These are phyloP conservation scores for Ectemnius lituratus DNA, from an alignment of 2,888 invertebrate species.

Conservation along the genomic window DNA sequence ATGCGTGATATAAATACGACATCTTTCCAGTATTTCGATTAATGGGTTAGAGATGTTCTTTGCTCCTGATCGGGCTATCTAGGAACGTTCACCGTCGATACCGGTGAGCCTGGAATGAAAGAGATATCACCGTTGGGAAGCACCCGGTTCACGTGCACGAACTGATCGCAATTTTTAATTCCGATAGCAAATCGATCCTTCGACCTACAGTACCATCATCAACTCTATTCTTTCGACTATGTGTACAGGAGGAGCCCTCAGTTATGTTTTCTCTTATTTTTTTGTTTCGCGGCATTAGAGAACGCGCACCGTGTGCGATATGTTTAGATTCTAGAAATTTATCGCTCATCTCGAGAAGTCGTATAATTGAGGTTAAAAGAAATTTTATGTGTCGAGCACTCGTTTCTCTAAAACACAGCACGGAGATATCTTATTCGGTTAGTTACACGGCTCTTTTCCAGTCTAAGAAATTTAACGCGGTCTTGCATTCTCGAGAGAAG, in stretches of 20 bases:
- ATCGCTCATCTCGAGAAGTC: slow-evolving; percentile 40
- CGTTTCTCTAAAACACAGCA: slow-evolving; percentile 14
- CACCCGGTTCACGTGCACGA: not conserved
- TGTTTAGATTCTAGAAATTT: slow-evolving; percentile 71
- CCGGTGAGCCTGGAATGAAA: too few relatives aligned
- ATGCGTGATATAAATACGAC: too few relatives aligned
- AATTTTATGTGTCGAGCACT: slow-evolving; percentile 26
- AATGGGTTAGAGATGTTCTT: too few relatives aligned
- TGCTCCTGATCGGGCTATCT: too few relatives aligned
- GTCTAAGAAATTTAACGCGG: too few relatives aligned
- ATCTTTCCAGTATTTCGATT: too few relatives aligned
- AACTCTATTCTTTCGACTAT: slow-evolving; percentile 10
- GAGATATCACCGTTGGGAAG: too few relatives aligned
- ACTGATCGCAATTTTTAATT: slow-evolving; percentile 6
- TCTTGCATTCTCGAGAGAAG: not conserved
- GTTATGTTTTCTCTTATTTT: slow-evolving; percentile 41
- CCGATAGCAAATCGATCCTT: slow-evolving; percentile 8
- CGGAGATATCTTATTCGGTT: slow-evolving; percentile 8
- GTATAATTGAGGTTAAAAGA: slow-evolving; percentile 1
- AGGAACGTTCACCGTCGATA: too few relatives aligned
- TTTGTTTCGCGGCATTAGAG: slow-evolving; percentile 47
- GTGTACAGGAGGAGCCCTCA: slow-evolving; percentile 47
- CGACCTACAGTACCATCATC: not conserved
- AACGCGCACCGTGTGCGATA: slow-evolving; percentile 69
- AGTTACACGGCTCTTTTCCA: too few relatives aligned